Percentiles rank a stretch among this genome's conserved stretches.
Conservation (phyloP, 2,797 vertebrate genomes). For the Sylvilagus floridanus region DNA sequence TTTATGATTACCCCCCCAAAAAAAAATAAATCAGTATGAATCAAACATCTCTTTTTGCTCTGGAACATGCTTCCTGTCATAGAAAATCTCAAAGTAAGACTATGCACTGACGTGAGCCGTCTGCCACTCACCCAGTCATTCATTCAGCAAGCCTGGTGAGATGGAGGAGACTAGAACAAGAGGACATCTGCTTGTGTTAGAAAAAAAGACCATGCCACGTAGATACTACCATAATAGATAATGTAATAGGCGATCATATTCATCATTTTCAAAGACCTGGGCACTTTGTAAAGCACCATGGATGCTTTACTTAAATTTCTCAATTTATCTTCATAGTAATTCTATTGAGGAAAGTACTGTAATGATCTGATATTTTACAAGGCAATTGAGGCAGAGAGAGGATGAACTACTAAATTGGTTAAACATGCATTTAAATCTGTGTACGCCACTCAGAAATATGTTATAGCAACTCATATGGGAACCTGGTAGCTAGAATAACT, state of each 20-base stretch:
- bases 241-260: background rate
- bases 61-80: background rate
- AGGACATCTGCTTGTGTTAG: background rate
- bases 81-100: background rate
- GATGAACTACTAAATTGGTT: background rate
- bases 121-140: background rate
- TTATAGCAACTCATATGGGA: background rate
- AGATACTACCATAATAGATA: background rate
- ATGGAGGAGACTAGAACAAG: background rate
- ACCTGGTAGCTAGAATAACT: background rate
- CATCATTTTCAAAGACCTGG: background rate
- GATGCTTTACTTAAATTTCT: background rate
- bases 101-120: background rate
- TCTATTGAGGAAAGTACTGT: background rate
- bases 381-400: background rate
- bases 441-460: background rate
- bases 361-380: background rate
- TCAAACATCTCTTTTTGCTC: background rate
- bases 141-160: background rate
- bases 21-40: background rate
- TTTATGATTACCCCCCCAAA: background rate
- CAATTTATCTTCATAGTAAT: background rate
- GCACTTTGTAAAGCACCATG: background rate
- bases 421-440: background rate
- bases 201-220: background rate